phyloP scores from a whole-genome alignment of 2,113 vertebrate genomes.

The Peromyscus polionotus region DNA sequence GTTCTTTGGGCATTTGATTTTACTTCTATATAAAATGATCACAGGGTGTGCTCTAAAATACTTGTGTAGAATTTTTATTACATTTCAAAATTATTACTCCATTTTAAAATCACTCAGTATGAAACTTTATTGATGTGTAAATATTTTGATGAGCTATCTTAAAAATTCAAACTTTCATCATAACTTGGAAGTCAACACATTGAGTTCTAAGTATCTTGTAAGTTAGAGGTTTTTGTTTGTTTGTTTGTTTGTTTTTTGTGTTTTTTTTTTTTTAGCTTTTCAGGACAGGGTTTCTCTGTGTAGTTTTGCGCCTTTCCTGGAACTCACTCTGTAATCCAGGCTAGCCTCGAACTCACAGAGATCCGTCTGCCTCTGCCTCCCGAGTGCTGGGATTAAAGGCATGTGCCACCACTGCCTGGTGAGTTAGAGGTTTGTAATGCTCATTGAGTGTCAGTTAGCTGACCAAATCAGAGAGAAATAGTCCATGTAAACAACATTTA shows the following conservation, averaged over 20 bases:
- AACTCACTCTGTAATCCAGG: no score
- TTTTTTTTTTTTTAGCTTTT: no score
- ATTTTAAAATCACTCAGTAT: constrained; percentile 45
- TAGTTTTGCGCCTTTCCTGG: no score
- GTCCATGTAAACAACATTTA: background rate
- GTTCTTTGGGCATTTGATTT: constrained; percentile 7
- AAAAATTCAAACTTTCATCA: background rate
- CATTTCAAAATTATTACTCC: constrained; percentile 5
- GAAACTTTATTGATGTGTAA: background rate
- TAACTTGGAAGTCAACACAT: background rate
- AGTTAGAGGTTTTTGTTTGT: background rate
- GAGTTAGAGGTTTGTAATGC: background rate
- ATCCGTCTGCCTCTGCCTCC: no score
- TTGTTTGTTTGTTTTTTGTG: no score
- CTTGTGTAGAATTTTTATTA: background rate
- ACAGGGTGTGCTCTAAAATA: background rate
- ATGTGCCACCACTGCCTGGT: no score
- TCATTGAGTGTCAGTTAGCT: background rate
- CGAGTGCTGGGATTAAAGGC: no score
- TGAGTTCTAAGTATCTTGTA: constrained; percentile 42
- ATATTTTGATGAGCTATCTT: constrained; percentile 56
- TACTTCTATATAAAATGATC: background rate
- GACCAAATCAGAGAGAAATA: background rate
- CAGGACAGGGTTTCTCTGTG: no score
- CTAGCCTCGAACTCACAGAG: no score